These are phyloP conservation scores for Eristalinus aeneus DNA, from an alignment of 2,888 invertebrate genomes.

Conservation along the genomic window DNA sequence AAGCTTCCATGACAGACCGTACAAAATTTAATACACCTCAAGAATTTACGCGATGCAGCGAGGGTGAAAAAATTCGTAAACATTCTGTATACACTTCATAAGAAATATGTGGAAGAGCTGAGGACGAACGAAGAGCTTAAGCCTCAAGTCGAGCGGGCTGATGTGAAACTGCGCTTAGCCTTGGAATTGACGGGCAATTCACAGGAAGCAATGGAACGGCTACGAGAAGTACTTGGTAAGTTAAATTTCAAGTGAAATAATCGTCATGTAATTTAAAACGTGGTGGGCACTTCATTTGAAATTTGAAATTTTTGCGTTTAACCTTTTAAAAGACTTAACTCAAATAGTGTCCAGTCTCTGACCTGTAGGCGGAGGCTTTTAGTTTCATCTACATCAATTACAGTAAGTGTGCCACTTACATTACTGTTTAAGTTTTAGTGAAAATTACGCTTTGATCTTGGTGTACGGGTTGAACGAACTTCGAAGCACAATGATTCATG, in stretches of 20 bases:
- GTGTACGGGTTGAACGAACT: no score
- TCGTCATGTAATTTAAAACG: not conserved
- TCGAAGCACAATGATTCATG: no score
- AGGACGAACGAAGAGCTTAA: conserved; percentile 63
- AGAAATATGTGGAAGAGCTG: conserved; percentile 73
- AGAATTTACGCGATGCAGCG: conserved; percentile 73
- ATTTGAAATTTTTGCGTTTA: no score
- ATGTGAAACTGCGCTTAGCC: conserved; percentile 75
- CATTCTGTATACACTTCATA: conserved; percentile 74
- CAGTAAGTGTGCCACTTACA: no score
- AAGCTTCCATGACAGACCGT: conserved; percentile 73
- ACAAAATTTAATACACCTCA: conserved; percentile 72
- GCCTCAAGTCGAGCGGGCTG: conserved; percentile 73
- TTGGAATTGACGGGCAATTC: conserved; percentile 75
- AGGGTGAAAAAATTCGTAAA: conserved; percentile 75
- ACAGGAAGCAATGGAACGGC: conserved; percentile 73
- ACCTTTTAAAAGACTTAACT: no score
- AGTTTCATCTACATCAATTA: no score
- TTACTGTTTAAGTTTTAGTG: no score
- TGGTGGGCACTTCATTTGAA: no score
- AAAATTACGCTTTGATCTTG: no score
- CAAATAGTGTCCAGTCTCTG: no score
- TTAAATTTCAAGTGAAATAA: not conserved
- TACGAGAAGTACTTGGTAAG: conserved; percentile 74
- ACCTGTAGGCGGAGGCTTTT: no score